phyloP scores from a whole-genome alignment of 2,113 vertebrate genomes.

The Trogon melanurus region DNA sequence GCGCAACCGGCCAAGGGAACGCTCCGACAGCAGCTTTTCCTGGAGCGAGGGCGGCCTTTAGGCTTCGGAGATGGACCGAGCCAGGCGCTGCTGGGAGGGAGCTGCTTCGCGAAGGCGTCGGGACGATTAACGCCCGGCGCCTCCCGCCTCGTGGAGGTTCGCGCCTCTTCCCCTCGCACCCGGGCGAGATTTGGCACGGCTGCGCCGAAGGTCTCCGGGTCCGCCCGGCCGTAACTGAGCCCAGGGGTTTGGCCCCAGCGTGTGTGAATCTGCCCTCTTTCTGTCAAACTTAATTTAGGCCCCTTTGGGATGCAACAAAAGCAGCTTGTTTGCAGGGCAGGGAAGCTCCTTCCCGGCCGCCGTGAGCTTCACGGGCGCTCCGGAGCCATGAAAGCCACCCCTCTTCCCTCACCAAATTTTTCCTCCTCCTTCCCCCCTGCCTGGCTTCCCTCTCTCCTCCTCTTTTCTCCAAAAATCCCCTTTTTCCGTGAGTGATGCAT shows the following conservation, averaged over 20 bases:
- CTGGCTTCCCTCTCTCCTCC: background rate
- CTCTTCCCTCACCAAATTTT: constrained; percentile 17
- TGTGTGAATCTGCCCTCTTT: constrained; percentile 43
- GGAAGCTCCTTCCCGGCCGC: background rate
- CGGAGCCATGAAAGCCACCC: background rate
- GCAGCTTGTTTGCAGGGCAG: constrained; percentile 50
- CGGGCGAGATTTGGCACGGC: background rate
- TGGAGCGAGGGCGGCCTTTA: background rate
- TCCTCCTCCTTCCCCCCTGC: background rate
- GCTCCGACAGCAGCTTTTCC: background rate
- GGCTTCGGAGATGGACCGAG: background rate
- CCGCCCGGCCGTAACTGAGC: background rate
- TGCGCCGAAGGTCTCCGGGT: background rate
- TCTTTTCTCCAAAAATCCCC: background rate
- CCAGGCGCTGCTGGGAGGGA: background rate
- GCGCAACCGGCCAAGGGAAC: background rate
- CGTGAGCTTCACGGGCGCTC: background rate
- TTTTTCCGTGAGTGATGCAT: background rate
- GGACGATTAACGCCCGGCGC: background rate
- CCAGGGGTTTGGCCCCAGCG: background rate
- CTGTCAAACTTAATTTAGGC: constrained; percentile 63
- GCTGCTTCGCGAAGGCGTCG: background rate
- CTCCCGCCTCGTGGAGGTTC: background rate
- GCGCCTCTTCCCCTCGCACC: background rate
- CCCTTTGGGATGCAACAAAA: constrained; percentile 45